Percentiles rank a stretch among this genome's conserved stretches.
Conservation (phyloP, 2,888 invertebrate species). For the Artemia sinica region DNA sequence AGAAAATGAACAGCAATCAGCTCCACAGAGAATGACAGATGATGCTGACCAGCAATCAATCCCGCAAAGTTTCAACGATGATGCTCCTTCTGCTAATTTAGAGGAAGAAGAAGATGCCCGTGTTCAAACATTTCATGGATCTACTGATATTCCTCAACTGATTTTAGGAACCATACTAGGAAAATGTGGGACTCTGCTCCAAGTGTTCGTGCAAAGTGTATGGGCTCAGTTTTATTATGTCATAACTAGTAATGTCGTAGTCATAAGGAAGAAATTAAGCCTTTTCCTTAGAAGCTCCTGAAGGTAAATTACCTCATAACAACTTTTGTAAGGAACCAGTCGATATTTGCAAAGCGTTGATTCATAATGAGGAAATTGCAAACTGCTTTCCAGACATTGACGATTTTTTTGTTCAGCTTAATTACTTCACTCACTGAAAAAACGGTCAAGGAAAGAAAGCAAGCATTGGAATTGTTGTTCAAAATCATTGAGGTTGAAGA, state of each 20-base stretch:
- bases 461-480: neutral
- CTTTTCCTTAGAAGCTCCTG: neutral
- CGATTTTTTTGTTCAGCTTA: neutral
- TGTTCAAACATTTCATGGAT: neutral
- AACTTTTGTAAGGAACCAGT: conserved; percentile 8
- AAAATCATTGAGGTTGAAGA: neutral
- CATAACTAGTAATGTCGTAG: neutral
- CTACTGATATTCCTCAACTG: neutral
- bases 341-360: neutral
- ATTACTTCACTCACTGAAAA: neutral
- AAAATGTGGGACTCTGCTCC: neutral
- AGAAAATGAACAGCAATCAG: neutral
- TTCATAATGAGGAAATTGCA: neutral
- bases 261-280: neutral
- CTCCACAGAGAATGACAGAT: neutral
- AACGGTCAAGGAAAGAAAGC: conserved; percentile 9
- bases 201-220: neutral
- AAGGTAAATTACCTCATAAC: neutral
- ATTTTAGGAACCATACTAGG: neutral
- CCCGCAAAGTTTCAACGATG: neutral
- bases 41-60: no score
- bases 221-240: neutral
- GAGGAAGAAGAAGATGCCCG: neutral
- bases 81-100: neutral
- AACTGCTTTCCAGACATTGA: neutral